These are phyloP conservation scores for Passer montanus DNA, from an alignment of 2,113 vertebrate species.

Conservation along the genomic window DNA sequence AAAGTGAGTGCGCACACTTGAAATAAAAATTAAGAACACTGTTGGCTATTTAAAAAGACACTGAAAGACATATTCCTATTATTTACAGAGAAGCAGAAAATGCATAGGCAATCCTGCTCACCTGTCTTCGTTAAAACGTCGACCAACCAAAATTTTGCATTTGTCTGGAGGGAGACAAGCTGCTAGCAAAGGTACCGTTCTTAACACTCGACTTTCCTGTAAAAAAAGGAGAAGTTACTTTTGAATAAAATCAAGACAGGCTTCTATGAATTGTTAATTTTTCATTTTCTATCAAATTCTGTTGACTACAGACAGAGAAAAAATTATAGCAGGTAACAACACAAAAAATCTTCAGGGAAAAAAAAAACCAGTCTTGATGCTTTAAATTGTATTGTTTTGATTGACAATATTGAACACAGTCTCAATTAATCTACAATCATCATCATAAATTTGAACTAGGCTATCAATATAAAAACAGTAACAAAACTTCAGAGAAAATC, in stretches of 20 bases:
- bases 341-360: not conserved
- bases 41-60: not conserved
- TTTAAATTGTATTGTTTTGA: not conserved
- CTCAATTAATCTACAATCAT: not conserved
- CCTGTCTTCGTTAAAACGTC: conserved; percentile 92
- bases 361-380: not conserved
- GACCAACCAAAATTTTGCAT: conserved; percentile 89
- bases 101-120: conserved; percentile 53
- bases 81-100: not conserved
- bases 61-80: not conserved
- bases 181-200: conserved; percentile 90
- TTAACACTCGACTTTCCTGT: conserved; percentile 91
- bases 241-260: not conserved
- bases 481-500: not conserved
- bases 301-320: not conserved
- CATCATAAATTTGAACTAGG: not conserved
- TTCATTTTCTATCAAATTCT: not conserved
- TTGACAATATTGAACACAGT: not conserved
- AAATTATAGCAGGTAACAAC: not conserved
- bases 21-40: not conserved
- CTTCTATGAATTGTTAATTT: not conserved
- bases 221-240: conserved; percentile 24
- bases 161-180: conserved; percentile 92
- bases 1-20: not conserved
- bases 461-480: not conserved